phyloP scores from a whole-genome alignment of 2,888 invertebrate genomes.

The Antheraea assamensis region DNA sequence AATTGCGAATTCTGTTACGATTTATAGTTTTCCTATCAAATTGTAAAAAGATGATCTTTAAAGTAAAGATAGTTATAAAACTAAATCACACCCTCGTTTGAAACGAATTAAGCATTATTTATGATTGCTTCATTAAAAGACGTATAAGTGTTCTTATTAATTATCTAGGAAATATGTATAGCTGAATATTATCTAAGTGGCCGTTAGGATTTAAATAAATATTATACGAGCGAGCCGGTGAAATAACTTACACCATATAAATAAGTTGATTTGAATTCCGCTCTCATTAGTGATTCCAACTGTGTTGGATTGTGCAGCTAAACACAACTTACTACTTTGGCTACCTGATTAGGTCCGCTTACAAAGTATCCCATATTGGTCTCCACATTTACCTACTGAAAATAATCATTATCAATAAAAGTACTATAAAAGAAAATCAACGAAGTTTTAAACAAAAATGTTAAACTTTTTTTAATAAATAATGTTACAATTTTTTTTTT shows the following conservation, averaged over 20 bases:
- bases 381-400: slow-evolving; percentile 51
- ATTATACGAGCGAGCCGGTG: slow-evolving; percentile 59
- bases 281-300: slow-evolving; percentile 76
- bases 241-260: slow-evolving; percentile 79
- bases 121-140: not conserved
- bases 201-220: slow-evolving; percentile 73
- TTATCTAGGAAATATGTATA: slow-evolving; percentile 30
- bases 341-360: slow-evolving; percentile 64
- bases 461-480: not conserved
- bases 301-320: slow-evolving; percentile 61
- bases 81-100: not conserved
- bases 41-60: not conserved
- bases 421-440: not conserved
- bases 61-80: not conserved
- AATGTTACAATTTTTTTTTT: not conserved
- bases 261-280: slow-evolving; percentile 79
- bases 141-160: slow-evolving; percentile 11
- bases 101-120: not conserved
- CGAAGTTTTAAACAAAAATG: not conserved
- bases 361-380: slow-evolving; percentile 40
- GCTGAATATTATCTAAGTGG: slow-evolving; percentile 59
- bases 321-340: slow-evolving; percentile 80
- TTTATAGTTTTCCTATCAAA: not conserved
- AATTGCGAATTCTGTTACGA: not conserved
- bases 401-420: slow-evolving; percentile 52